Conservation (phyloP, 2,888 invertebrate species). For the Xanthorhoe designata region DNA sequence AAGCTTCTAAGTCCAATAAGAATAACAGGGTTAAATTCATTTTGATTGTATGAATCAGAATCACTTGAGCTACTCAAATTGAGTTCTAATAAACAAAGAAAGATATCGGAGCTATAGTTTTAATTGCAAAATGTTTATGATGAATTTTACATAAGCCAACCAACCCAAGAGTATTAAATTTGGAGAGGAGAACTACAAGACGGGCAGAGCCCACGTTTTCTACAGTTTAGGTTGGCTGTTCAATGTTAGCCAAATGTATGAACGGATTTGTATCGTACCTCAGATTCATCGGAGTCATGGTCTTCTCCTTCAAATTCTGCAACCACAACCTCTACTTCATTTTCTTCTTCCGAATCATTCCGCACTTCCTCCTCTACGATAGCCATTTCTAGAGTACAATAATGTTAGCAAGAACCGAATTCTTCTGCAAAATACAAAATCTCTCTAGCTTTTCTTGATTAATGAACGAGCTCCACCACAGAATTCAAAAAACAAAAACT, state of each 20-base stretch:
- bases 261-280: constrained; percentile 57
- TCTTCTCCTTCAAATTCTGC: constrained; percentile 74
- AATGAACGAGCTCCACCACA: too few species aligned
- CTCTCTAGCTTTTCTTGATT: too few species aligned
- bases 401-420: constrained; percentile 53
- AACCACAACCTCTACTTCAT: constrained; percentile 78
- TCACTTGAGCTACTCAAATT: too few species aligned
- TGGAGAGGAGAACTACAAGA: not conserved
- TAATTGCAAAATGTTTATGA: too few species aligned
- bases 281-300: constrained; percentile 77
- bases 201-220: not conserved
- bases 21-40: too few species aligned
- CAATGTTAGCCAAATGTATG: not conserved
- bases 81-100: too few species aligned
- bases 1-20: too few species aligned
- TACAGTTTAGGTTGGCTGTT: not conserved
- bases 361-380: constrained; percentile 80
- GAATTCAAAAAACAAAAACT: too few species aligned
- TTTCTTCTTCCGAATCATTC: constrained; percentile 80
- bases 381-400: constrained; percentile 64
- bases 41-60: too few species aligned
- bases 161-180: not conserved
- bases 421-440: constrained; percentile 59
- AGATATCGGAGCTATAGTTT: too few species aligned
- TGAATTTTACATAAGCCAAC: too few species aligned